A percentile compares a stretch with the other conserved stretches of the same genome.
These are phyloP conservation scores for Meriones psammophilus DNA, from an alignment of 2,797 vertebrate species.

Conservation along the genomic window DNA sequence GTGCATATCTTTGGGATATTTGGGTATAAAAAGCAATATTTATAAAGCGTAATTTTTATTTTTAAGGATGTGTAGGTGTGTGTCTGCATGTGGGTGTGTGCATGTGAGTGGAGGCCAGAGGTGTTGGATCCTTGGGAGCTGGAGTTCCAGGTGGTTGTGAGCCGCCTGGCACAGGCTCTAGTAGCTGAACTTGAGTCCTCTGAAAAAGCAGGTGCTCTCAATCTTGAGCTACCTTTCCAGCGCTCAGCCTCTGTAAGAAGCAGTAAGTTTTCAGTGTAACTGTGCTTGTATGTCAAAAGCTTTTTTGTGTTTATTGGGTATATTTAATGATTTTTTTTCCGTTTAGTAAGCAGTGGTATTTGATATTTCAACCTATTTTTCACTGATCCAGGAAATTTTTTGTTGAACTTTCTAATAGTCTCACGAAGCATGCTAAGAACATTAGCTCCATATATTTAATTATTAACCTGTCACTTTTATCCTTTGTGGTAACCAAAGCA, in stretches of 20 bases:
- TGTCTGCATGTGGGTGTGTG: not conserved
- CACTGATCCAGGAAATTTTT: slow-evolving; percentile 37
- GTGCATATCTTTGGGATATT: not conserved
- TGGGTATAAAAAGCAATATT: not conserved
- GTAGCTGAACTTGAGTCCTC: not conserved
- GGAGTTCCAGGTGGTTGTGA: not conserved
- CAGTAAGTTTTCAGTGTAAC: slow-evolving; percentile 36
- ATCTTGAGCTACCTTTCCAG: not conserved
- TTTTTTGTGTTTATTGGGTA: slow-evolving; percentile 31
- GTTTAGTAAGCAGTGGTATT: slow-evolving; percentile 55
- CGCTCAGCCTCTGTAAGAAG: not conserved
- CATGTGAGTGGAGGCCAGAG: not conserved
- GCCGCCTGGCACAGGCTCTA: too few relatives aligned
- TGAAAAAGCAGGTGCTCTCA: not conserved
- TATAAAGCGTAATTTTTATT: not conserved
- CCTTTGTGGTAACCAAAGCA: slow-evolving; percentile 18
- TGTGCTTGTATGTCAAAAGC: slow-evolving; percentile 22
- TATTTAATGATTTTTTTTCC: slow-evolving; percentile 28
- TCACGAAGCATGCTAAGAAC: slow-evolving; percentile 34
- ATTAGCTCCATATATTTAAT: slow-evolving; percentile 69
- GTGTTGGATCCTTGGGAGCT: not conserved
- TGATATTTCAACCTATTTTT: slow-evolving; percentile 62
- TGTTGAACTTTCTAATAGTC: slow-evolving; percentile 63
- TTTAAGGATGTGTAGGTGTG: not conserved
- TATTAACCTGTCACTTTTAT: slow-evolving; percentile 71